Evolutionary conservation across 1,140 invertebrate genomes (phyloP).

Genomic region (Archegozetes longisetosus): DNA sequence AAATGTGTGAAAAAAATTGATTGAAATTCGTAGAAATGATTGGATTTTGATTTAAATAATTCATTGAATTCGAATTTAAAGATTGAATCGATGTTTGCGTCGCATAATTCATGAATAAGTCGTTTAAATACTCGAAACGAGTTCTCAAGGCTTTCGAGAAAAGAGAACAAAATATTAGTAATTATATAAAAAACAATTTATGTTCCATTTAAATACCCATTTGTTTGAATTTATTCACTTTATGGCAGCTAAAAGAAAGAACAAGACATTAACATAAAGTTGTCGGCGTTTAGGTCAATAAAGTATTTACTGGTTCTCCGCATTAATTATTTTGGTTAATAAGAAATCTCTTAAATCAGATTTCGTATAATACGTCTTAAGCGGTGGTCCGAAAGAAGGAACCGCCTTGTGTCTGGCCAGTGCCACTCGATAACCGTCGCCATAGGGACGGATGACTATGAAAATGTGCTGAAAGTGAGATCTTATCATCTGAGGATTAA

Average conservation of each 20-base stretch:
- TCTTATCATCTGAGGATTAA: slow-evolving; percentile 76
- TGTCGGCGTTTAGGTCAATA: neutral
- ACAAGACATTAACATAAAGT: neutral
- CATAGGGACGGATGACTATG: slow-evolving; percentile 53
- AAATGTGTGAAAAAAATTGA: neutral
- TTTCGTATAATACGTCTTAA: slow-evolving; percentile 29
- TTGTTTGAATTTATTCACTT: slow-evolving; percentile 84
- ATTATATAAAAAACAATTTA: too few species aligned
- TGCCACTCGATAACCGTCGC: slow-evolving; percentile 39
- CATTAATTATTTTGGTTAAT: slow-evolving; percentile 91
- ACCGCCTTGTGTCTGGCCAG: slow-evolving; percentile 89
- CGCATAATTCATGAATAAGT: slow-evolving; percentile 66
- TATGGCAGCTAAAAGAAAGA: slow-evolving; percentile 34
- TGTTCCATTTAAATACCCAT: too few species aligned
- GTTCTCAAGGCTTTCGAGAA: slow-evolving; percentile 86
- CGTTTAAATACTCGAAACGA: slow-evolving; percentile 83
- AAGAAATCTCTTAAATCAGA: slow-evolving; percentile 82
- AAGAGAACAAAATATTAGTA: too few species aligned
- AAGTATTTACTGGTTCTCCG: slow-evolving; percentile 58
- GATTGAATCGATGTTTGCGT: slow-evolving; percentile 57
- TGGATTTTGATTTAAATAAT: too few species aligned
- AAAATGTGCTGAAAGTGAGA: slow-evolving; percentile 98
- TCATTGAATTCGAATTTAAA: neutral
- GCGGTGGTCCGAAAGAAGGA: slow-evolving; percentile 82
- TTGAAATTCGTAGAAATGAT: slow-evolving; percentile 38